Percentiles rank a stretch among this genome's conserved stretches.
phyloP scores from a whole-genome alignment of 2,113 vertebrate species.

The Cathartes aura region DNA sequence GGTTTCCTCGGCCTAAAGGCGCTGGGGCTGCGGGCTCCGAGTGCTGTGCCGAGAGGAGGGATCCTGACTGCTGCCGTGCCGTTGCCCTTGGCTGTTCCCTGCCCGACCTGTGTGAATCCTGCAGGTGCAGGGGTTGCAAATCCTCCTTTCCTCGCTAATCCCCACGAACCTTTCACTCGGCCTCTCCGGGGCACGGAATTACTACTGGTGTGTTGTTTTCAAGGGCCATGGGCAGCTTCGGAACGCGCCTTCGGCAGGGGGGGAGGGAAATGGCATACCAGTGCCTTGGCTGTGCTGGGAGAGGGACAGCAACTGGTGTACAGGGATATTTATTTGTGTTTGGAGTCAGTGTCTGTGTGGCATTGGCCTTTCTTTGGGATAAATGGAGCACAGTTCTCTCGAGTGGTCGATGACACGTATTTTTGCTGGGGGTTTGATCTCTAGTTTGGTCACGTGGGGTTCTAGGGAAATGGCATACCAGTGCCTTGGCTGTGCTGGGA shows the following conservation, averaged over 20 bases:
- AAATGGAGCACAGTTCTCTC: fast-evolving
- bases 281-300: neutral
- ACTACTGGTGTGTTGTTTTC: neutral
- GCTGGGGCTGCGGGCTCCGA: neutral
- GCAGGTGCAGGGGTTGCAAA: no score
- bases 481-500: neutral
- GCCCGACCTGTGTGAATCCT: neutral
- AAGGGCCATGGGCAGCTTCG: fast-evolving
- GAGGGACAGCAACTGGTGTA: fast-evolving
- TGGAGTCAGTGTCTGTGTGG: neutral
- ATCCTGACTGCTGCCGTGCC: fast-evolving
- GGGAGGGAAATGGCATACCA: neutral
- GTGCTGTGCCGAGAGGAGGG: fast-evolving
- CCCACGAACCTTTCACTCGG: fast-evolving
- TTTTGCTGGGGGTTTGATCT: neutral
- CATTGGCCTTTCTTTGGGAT: fast-evolving
- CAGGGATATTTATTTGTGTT: no score
- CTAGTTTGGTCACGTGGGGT: neutral
- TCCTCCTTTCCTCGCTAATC: fast-evolving
- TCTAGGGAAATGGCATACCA: no score
- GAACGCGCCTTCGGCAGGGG: neutral
- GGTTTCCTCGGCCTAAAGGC: neutral
- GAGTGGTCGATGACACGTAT: fast-evolving
- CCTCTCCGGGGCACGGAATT: neutral
- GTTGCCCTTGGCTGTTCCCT: neutral